Base-by-base conservation (phyloP, 2,113 vertebrate species). In the Hyla sarda region DNA sequence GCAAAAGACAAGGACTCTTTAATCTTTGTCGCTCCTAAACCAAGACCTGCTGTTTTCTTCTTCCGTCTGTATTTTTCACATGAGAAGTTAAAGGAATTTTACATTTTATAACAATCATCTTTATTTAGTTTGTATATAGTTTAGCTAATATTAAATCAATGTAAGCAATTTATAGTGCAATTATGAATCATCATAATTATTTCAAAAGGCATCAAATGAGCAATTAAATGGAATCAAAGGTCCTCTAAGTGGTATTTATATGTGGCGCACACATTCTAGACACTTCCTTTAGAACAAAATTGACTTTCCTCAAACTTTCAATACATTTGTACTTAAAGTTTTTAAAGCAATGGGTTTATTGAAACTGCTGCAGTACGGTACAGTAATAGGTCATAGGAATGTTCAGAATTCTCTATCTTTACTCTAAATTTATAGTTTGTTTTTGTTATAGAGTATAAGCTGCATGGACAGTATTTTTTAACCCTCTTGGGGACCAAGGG, bases 1-100 rank as follows among this genome's bases (percentile, higher is more conserved):
- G 72, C n/a, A 48, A 52, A 14, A 76, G 74, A 76, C 25, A 52
- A 52, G 47, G 25, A 52, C 48, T 76, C 74, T 76, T 76, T 74
- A 74, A 74, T 74, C 71, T 74, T 25, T 47, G 37, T 74, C 41
- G 25, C 58, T 28, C 37, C 47, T 74, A n/a, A 74, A 47, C 71
- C 3, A 14, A 45, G 21, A 14, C 37, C 21, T 45, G 45, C 71
- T 47, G 37, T 8, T 74, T 73, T 47, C 41, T 47, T 62, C 25
- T 62, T 76, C 47, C 28, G n/a, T 75, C 50, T 52, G n/a, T 19
- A 30, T 52, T 76, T 17, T 76, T 30, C 7, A 30, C 9, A 2
- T 19, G n/a, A 41, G 28, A 52, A 52, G 47, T 6, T 0, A 52
- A 52, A 17, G 25, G 47, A 76, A 3, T n/a, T 52, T 16, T 52